Conservation (phyloP, 1,140 invertebrate species). For the Plodia interpunctella region DNA sequence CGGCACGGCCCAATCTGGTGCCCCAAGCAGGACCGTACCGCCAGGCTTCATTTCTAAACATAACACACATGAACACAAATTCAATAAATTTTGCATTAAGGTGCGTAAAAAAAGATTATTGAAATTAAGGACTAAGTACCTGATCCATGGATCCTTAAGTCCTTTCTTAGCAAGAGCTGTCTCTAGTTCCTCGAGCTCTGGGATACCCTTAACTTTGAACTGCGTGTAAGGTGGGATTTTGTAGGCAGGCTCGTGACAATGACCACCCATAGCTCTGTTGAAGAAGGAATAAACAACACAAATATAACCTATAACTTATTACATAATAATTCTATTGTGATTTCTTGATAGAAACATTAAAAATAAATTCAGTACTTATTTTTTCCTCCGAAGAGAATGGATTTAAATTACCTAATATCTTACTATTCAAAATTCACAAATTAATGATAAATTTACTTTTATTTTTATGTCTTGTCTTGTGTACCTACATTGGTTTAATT, state of each 20-base stretch:
- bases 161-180: slow-evolving; percentile 81
- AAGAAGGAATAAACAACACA: not conserved
- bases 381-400: too few relatives aligned
- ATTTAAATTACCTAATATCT: too few relatives aligned
- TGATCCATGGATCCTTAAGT: slow-evolving; percentile 90
- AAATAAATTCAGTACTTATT: too few relatives aligned
- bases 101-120: not conserved
- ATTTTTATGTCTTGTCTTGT: too few relatives aligned
- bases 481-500: too few relatives aligned
- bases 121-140: slow-evolving; percentile 60
- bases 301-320: not conserved
- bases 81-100: not conserved
- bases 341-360: too few relatives aligned
- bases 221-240: slow-evolving; percentile 82
- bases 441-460: too few relatives aligned
- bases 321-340: not conserved
- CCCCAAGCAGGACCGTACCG: slow-evolving; percentile 78
- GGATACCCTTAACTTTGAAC: slow-evolving; percentile 83
- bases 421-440: too few relatives aligned
- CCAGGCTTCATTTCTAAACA: slow-evolving; percentile 88
- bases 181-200: slow-evolving; percentile 80
- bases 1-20: slow-evolving; percentile 48
- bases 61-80: not conserved
- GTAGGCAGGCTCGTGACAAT: slow-evolving; percentile 64
- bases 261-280: slow-evolving; percentile 75